A percentile compares a stretch with the other conserved stretches of the same genome.
Conservation (phyloP, 2,113 vertebrate genomes). For the Xiphorhynchus elegans region DNA sequence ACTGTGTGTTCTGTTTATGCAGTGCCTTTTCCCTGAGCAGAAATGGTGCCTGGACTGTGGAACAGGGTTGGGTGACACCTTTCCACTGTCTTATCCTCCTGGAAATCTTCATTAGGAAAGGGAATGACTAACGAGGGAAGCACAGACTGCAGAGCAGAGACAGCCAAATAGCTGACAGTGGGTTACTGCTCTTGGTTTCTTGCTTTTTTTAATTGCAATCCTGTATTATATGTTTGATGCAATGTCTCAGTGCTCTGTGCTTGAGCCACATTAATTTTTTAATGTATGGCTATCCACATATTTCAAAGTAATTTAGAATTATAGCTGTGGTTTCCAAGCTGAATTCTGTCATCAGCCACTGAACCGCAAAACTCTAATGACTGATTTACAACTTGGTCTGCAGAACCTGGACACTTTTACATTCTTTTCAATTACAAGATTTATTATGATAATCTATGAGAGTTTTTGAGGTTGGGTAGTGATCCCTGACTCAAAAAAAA, state of each 20-base stretch:
- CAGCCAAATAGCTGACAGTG: not conserved
- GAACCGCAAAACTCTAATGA: not conserved
- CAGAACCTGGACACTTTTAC: not conserved
- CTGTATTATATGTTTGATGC: not conserved
- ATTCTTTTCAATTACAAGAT: not conserved
- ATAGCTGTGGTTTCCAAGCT: not conserved
- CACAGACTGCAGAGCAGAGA: not conserved
- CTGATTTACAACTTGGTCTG: not conserved
- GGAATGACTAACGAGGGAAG: not conserved
- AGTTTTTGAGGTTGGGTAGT: not conserved
- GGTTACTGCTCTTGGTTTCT: not conserved
- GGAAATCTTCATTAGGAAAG: not conserved
- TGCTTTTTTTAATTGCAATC: not conserved
- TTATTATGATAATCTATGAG: not conserved
- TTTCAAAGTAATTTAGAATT: not conserved
- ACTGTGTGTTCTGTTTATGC: not conserved
- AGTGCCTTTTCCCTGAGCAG: not conserved
- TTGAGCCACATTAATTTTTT: not conserved
- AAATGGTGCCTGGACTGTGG: not conserved
- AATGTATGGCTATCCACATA: not conserved
- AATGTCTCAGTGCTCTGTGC: not conserved
- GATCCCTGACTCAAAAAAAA: not conserved
- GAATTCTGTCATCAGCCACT: not conserved
- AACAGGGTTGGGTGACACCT: not conserved
- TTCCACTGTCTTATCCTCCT: not conserved